Base-by-base conservation (phyloP, 2,113 vertebrate genomes). In the Mesembrinibis cayennensis region DNA sequence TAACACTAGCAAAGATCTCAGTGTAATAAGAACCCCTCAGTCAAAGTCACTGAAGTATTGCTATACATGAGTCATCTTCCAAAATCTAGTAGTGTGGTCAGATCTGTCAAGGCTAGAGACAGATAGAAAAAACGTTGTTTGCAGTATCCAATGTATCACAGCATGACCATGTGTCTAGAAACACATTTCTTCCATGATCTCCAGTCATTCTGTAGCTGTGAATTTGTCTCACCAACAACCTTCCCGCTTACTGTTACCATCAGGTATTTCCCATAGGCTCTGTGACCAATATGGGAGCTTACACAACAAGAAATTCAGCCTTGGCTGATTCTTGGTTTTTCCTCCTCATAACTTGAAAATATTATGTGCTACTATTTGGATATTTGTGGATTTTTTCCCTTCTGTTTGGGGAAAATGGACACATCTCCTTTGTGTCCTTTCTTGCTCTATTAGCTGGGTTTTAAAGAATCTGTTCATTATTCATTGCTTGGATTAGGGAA, bases 131-230 rank as follows among this genome's bases (percentile, higher is more conserved):
- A 50, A n/a, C 11, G 19, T 38, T 38, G 20, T 1, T 42, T 65
- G 32, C 14, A 50, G 12, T 15, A 61, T 15, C 20, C 26, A 55
- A 4, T 19, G 23, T 42, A 85, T 20, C 50, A 44, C 30, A 82
- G 36, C 9, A 61, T 10, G 17, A 56, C 7, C 21, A 30, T 6
- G 13, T n/a, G 42, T 16, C 55, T 36, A 79, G 49, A 89, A 82
- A 44, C 4, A 55, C 1, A 0, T 22, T 85, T 71, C 18, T 36
- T 79, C 7, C 30, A 36, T 0, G 0, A 47, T 30, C 56, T 65
- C 16, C 40, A 76, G 38, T 61, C 40, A 49, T 14, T 30, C 15
- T 32, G 36, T 9, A 56, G 40, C 14, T 73, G 27, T 80, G 74
- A 73, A 87, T 82, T 32, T 20, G 3, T 47, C 44, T 72, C 26